phyloP scores from a whole-genome alignment of 2,113 vertebrate genomes.

The Raja brachyura region DNA sequence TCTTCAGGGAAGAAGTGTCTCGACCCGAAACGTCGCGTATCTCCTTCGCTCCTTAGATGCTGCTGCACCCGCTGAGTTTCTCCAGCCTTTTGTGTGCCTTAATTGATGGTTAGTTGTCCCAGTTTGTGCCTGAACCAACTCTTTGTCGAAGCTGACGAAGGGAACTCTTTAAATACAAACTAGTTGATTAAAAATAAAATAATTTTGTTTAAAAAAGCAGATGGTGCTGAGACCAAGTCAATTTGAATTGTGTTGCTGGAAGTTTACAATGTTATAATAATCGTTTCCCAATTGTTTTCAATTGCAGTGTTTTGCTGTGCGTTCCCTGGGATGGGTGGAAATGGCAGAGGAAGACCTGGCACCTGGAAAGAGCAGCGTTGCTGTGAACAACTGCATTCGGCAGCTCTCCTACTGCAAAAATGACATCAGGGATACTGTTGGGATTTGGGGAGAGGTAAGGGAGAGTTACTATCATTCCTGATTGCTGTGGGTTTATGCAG shows the following conservation, averaged over 20 bases:
- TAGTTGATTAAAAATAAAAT: not conserved
- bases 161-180: not conserved
- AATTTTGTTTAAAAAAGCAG: not conserved
- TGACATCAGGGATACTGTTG: constrained; percentile 86
- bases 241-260: not conserved
- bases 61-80: too few relatives aligned
- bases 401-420: constrained; percentile 97
- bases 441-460: constrained; percentile 92
- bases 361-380: constrained; percentile 80
- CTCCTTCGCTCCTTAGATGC: too few relatives aligned
- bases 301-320: constrained; percentile 80
- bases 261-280: not conserved
- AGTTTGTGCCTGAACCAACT: not conserved
- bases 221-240: not conserved
- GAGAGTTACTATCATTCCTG: not conserved
- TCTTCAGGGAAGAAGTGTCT: too few relatives aligned
- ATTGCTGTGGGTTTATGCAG: not conserved
- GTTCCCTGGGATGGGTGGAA: constrained; percentile 92
- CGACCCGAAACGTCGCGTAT: too few relatives aligned
- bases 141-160: too few relatives aligned
- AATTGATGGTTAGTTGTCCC: not conserved
- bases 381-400: constrained; percentile 90
- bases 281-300: not conserved
- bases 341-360: constrained; percentile 87
- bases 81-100: too few relatives aligned